phyloP scores from a whole-genome alignment of 2,888 invertebrate genomes.

The Hermaeophaga mercurialis region DNA sequence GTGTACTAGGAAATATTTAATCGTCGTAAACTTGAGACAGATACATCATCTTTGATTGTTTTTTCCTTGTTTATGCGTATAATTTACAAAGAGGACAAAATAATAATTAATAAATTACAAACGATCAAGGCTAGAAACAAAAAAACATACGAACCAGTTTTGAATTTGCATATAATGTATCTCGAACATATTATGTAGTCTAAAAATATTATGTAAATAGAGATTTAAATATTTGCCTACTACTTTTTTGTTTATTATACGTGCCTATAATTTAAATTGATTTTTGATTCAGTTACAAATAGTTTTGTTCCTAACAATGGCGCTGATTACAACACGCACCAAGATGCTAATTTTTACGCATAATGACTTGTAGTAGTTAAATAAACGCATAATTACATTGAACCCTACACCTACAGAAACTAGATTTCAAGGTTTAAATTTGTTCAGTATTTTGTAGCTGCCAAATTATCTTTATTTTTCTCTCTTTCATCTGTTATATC shows the following conservation, averaged over 20 bases:
- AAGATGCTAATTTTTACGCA: background rate
- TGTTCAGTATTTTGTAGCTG: too few species aligned
- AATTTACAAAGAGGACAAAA: constrained; percentile 1
- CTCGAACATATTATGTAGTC: background rate
- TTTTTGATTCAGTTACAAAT: background rate
- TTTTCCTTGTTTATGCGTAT: constrained; percentile 1
- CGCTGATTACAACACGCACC: background rate
- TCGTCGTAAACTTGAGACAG: background rate
- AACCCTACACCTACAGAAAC: background rate
- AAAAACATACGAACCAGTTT: background rate
- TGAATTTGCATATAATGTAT: background rate
- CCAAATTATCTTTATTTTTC: too few species aligned
- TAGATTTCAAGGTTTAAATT: background rate
- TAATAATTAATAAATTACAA: background rate
- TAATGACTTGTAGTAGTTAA: background rate
- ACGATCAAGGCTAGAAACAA: background rate
- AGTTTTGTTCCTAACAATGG: background rate
- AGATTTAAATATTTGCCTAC: background rate
- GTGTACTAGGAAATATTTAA: constrained; percentile 2
- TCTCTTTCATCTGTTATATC: too few species aligned
- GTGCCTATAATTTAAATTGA: background rate
- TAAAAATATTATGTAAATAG: background rate
- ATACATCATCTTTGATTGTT: constrained; percentile 5
- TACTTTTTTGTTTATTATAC: background rate
- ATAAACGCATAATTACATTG: background rate